phyloP scores from a whole-genome alignment of 2,113 vertebrate genomes.

The Dipodomys ordii region DNA sequence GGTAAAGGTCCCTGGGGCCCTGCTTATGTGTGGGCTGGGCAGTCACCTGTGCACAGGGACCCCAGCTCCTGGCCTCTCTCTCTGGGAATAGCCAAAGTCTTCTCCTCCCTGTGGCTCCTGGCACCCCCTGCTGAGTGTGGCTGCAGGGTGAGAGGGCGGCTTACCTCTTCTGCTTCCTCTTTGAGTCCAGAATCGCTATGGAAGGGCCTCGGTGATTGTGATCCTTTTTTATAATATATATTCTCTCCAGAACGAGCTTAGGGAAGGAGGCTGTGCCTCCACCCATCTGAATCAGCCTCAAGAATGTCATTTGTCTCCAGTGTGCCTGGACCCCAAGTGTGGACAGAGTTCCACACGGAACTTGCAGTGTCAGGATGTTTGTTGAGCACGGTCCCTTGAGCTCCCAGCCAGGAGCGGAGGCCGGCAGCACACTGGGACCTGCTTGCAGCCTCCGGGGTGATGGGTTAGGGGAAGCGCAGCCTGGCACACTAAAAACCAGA shows the following conservation, averaged over 20 bases:
- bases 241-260: background rate
- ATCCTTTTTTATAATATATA: background rate
- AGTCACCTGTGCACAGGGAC: background rate
- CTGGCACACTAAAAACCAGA: rapidly evolving
- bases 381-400: rapidly evolving
- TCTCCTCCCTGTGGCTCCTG: background rate
- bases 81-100: background rate
- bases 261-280: background rate
- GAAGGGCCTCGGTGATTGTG: rapidly evolving
- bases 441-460: background rate
- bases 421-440: rapidly evolving
- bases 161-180: background rate
- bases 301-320: background rate
- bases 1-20: background rate
- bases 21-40: background rate
- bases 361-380: rapidly evolving
- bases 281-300: background rate
- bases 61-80: background rate
- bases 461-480: background rate
- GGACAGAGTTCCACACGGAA: background rate
- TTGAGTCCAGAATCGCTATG: no score
- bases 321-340: background rate
- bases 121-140: background rate
- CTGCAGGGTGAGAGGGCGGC: rapidly evolving
- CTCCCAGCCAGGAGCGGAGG: background rate